phyloP scores from a whole-genome alignment of 2,888 invertebrate genomes.

The Lumbricus terrestris region DNA sequence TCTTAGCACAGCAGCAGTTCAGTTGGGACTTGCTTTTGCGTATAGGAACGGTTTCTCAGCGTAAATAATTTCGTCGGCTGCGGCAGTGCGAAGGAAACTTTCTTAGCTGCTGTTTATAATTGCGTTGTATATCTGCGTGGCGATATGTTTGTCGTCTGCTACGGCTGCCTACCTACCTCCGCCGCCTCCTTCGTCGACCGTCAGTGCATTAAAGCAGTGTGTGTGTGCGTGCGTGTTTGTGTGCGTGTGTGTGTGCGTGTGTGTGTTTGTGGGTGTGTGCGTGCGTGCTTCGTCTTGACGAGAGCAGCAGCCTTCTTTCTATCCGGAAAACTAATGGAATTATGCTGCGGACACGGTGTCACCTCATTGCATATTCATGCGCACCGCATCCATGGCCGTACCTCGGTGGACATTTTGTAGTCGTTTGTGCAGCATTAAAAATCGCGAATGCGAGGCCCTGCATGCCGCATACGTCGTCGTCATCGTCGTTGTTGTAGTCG shows the following conservation, averaged over 20 bases:
- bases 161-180: background rate
- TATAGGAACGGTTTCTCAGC: background rate
- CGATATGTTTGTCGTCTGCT: background rate
- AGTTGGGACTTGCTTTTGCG: background rate
- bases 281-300: too few species aligned
- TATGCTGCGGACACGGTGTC: constrained; percentile 13
- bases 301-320: background rate
- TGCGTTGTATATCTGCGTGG: background rate
- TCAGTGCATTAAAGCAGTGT: constrained; percentile 3
- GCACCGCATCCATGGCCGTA: background rate
- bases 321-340: constrained; percentile 11
- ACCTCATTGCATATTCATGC: constrained; percentile 13
- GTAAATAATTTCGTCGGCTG: background rate
- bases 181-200: too few species aligned
- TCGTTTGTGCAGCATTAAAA: constrained; percentile 12
- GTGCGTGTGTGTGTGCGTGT: too few species aligned
- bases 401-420: constrained; percentile 4
- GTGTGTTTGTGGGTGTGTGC: too few species aligned
- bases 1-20: background rate
- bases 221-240: too few species aligned
- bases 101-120: background rate
- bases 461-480: background rate
- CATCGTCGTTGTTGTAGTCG: too few species aligned
- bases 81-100: background rate
- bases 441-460: background rate